These are phyloP conservation scores for Asarcornis scutulata DNA, from an alignment of 2,113 vertebrate species.

Conservation along the genomic window DNA sequence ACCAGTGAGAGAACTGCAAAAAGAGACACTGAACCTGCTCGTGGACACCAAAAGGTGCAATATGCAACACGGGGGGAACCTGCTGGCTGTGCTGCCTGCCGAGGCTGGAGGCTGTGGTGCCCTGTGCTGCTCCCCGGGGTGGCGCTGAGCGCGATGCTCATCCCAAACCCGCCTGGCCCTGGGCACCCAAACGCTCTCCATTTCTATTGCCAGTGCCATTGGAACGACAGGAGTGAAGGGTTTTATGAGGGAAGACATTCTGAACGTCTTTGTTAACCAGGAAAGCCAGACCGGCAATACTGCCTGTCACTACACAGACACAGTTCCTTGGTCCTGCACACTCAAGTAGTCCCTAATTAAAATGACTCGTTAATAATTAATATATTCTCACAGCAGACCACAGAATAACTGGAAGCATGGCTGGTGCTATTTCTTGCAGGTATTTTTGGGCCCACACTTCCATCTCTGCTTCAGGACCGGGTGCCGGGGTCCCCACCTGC, in stretches of 20 bases:
- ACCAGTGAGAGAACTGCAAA: not conserved
- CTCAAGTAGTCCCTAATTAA: not conserved
- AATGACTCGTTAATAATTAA: not conserved
- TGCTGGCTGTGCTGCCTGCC: not conserved
- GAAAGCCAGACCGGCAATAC: not conserved
- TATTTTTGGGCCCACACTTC: not conserved
- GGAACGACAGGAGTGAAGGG: not conserved
- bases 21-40: no score
- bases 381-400: not conserved
- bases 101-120: fast-evolving
- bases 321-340: not conserved
- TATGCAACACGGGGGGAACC: no score
- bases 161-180: not conserved
- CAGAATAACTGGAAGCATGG: not conserved
- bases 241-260: not conserved
- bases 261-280: not conserved
- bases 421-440: not conserved
- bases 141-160: no score
- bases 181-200: fast-evolving
- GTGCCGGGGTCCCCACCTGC: fast-evolving
- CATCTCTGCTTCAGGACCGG: no score
- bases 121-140: not conserved
- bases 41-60: not conserved
- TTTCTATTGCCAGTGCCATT: fast-evolving
- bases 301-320: not conserved